A percentile compares a stretch with the other conserved stretches of the same genome.
Conservation (phyloP, 1,140 invertebrate species). For the Macrostomum lignano region DNA sequence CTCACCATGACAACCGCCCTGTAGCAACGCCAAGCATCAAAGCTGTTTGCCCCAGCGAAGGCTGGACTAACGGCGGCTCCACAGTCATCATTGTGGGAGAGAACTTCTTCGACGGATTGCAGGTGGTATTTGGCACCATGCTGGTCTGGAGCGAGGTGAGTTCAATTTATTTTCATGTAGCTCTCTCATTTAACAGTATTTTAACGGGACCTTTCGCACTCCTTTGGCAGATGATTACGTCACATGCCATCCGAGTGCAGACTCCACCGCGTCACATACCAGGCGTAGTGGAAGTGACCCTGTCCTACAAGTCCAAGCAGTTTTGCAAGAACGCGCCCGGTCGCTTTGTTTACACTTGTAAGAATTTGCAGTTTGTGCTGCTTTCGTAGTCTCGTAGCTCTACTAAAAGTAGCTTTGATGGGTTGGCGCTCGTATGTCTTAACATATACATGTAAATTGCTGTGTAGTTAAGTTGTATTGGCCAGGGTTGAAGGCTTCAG, state of each 20-base stretch:
- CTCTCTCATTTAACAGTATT: conserved; percentile 1
- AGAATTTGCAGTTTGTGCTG: conserved; percentile 1
- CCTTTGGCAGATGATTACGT: conserved; percentile 60
- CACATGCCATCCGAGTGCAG: conserved; percentile 88
- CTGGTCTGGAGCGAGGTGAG: conserved; percentile 93
- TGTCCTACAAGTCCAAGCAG: conserved; percentile 94
- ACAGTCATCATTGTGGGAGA: conserved; percentile 96
- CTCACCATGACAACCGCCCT: conserved; percentile 10
- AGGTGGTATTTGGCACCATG: conserved; percentile 92
- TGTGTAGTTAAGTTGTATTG: too few species aligned
- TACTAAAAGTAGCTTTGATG: too few species aligned
- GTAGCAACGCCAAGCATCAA: conserved; percentile 87
- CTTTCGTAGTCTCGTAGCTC: conserved; percentile 8
- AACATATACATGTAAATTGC: too few species aligned
- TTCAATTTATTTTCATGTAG: neutral
- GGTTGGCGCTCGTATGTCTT: too few species aligned
- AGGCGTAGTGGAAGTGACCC: conserved; percentile 85
- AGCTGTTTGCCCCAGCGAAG: conserved; percentile 87
- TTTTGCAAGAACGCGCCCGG: conserved; percentile 92
- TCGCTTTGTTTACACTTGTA: conserved; percentile 63
- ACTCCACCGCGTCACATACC: conserved; percentile 85
- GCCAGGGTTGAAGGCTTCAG: too few species aligned
- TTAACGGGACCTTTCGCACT: conserved; percentile 4
- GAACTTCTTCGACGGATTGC: conserved; percentile 95
- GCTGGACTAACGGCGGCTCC: conserved; percentile 71